Percentiles rank a stretch among this genome's conserved stretches.
Evolutionary conservation across 2,113 vertebrate genomes (phyloP).

Genomic region (Oncorhynchus mykiss): DNA sequence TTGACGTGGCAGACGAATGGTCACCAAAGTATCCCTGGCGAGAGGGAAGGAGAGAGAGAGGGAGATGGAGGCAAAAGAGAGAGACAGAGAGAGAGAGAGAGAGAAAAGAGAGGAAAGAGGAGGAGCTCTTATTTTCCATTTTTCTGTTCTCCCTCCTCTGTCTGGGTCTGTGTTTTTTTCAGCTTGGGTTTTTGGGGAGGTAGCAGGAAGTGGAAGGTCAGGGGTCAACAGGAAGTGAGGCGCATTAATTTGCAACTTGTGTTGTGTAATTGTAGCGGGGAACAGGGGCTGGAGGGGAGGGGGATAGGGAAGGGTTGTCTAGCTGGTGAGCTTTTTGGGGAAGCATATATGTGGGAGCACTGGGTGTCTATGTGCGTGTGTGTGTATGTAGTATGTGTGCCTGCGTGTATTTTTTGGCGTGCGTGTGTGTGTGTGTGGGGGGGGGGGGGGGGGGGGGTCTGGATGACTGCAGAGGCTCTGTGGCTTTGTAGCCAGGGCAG

Average conservation of each 20-base stretch:
- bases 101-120: not conserved
- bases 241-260: conserved; percentile 70
- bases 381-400: conserved; percentile 39
- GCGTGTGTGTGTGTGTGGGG: not conserved
- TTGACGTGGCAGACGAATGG: not conserved
- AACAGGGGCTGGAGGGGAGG: conserved; percentile 8
- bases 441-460: not conserved
- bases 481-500: conserved; percentile 57
- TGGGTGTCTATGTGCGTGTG: conserved; percentile 24
- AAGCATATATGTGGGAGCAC: conserved; percentile 29
- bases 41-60: not conserved
- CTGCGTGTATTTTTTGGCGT: not conserved
- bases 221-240: conserved; percentile 87
- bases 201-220: conserved; percentile 83
- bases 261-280: conserved; percentile 46
- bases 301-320: conserved; percentile 31
- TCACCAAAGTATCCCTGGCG: not conserved
- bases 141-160: not conserved
- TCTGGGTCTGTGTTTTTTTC: conserved; percentile 28
- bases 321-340: conserved; percentile 47
- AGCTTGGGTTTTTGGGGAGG: conserved; percentile 53
- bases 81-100: not conserved
- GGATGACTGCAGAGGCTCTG: not conserved
- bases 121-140: not conserved
- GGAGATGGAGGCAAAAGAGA: not conserved